Conservation (phyloP, 2,113 vertebrate genomes). For the Psittacula cyanocephala region DNA sequence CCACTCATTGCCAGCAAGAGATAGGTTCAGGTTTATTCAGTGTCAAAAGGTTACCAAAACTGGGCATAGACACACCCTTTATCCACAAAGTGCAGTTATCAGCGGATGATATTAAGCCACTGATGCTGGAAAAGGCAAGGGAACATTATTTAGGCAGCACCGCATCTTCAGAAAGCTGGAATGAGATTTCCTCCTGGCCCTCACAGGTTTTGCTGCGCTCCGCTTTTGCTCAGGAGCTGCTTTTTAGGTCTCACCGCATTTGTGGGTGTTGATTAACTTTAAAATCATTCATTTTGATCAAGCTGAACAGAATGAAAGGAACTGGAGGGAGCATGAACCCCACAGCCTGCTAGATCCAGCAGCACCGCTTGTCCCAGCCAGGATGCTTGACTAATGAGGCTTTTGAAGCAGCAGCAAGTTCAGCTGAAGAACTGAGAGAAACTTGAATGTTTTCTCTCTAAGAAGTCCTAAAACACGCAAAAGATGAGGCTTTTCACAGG, state of each 20-base stretch:
- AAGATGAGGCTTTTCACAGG: neutral
- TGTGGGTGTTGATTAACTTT: slow-evolving; percentile 20
- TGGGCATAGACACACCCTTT: neutral
- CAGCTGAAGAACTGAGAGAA: neutral
- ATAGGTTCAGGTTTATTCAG: neutral
- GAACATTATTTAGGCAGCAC: neutral
- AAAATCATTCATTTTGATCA: slow-evolving; percentile 44
- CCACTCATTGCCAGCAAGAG: neutral
- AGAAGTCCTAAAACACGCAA: neutral
- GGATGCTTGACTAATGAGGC: neutral
- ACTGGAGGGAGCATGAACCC: neutral
- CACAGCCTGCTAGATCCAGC: neutral
- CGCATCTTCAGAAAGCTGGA: neutral
- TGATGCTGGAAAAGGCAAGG: neutral
- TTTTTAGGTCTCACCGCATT: neutral
- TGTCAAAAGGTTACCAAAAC: neutral
- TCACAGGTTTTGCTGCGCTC: neutral
- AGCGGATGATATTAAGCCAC: neutral
- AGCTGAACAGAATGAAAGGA: neutral
- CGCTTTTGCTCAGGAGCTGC: neutral
- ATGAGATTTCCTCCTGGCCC: neutral
- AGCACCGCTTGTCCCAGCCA: neutral
- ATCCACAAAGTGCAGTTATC: slow-evolving; percentile 31
- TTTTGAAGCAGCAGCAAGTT: slow-evolving; percentile 10
- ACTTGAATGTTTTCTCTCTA: neutral